Conservation (phyloP, 2,113 vertebrate species). For the Sterrhoptilus dennistouni region DNA sequence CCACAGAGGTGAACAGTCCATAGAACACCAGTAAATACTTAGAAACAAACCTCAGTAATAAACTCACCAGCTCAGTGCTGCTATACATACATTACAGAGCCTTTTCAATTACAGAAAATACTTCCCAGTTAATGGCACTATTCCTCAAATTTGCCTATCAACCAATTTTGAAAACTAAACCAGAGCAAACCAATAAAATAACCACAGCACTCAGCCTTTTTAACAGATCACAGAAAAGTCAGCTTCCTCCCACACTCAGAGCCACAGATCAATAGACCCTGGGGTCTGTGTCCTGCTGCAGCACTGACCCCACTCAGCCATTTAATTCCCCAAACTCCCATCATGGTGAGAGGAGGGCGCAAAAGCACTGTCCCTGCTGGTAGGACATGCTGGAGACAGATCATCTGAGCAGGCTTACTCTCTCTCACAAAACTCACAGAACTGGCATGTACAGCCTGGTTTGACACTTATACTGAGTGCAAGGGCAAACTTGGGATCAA, state of each 20-base stretch:
- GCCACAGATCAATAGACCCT: background rate
- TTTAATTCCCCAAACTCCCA: background rate
- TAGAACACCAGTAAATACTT: background rate
- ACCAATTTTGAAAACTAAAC: background rate
- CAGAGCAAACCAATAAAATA: background rate
- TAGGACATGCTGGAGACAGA: background rate
- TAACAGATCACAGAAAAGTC: background rate
- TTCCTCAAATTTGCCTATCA: background rate
- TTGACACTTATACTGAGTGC: background rate
- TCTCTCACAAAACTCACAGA: background rate
- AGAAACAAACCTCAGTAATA: background rate
- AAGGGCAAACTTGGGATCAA: background rate
- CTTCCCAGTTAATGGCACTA: background rate
- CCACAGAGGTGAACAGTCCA: background rate
- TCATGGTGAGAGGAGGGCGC: background rate
- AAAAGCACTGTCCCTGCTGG: background rate
- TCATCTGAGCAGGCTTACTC: background rate
- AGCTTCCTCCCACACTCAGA: background rate
- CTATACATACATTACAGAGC: background rate
- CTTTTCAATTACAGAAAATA: background rate
- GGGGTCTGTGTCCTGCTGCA: background rate
- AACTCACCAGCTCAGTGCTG: background rate
- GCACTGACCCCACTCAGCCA: background rate
- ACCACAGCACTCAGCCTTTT: background rate
- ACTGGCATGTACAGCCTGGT: accelerated